Evolutionary conservation across 2,888 invertebrate species (phyloP).

Genomic region (Deroplatys truncata): DNA sequence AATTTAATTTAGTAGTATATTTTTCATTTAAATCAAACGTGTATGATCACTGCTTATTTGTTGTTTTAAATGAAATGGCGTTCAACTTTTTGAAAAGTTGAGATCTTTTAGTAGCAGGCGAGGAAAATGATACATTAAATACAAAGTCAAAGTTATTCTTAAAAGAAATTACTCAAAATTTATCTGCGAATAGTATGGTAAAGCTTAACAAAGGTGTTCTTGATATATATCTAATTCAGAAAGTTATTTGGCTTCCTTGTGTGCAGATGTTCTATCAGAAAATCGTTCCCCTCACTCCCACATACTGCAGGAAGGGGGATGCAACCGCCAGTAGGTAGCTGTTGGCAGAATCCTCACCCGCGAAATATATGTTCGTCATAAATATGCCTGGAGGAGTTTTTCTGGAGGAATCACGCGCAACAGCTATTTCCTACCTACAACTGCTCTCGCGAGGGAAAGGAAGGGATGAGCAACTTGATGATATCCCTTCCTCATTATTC

Average conservation of each 20-base stretch:
- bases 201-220: too few relatives aligned
- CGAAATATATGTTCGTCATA: neutral
- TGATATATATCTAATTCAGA: too few relatives aligned
- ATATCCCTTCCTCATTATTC: neutral
- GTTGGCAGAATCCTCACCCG: neutral
- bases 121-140: too few relatives aligned
- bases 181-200: too few relatives aligned
- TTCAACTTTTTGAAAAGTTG: too few relatives aligned
- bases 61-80: too few relatives aligned
- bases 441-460: neutral
- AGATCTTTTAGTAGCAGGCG: too few relatives aligned
- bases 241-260: neutral
- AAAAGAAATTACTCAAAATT: too few relatives aligned
- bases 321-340: neutral
- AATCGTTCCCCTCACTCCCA: neutral
- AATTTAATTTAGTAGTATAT: too few relatives aligned
- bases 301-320: neutral
- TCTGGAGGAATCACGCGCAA: neutral
- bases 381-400: neutral
- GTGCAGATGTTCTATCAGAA: neutral
- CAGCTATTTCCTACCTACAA: neutral
- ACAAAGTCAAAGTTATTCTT: too few relatives aligned
- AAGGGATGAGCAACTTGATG: neutral
- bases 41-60: too few relatives aligned
- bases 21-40: too few relatives aligned